Conservation (phyloP, 2,113 vertebrate genomes). For the Polyodon spathula region DNA sequence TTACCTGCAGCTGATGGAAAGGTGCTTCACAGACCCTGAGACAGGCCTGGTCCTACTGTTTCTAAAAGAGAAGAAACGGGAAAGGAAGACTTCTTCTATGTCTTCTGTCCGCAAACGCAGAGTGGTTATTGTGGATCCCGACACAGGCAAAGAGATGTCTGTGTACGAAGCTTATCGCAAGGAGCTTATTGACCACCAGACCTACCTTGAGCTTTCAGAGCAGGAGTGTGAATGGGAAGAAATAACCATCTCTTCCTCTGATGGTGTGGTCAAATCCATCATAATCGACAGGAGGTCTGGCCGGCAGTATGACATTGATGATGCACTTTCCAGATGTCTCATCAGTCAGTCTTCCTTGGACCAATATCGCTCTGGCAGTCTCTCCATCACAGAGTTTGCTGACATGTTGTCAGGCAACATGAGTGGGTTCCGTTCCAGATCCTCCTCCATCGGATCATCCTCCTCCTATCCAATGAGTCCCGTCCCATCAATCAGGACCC, state of each 20-base stretch:
- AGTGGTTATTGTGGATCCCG: slow-evolving; percentile 91
- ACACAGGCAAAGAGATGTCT: slow-evolving; percentile 92
- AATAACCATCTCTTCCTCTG: slow-evolving; percentile 87
- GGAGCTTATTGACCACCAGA: slow-evolving; percentile 93
- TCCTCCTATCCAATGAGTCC: slow-evolving; percentile 78
- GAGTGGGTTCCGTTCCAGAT: slow-evolving; percentile 78
- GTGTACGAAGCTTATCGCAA: slow-evolving; percentile 94
- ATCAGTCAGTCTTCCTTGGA: slow-evolving; percentile 83
- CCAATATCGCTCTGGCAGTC: slow-evolving; percentile 79
- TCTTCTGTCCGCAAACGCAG: slow-evolving; percentile 92
- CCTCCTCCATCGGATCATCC: slow-evolving; percentile 84
- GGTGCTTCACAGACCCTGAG: slow-evolving; percentile 61
- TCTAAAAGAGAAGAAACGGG: slow-evolving; percentile 71
- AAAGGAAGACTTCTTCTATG: slow-evolving; percentile 85
- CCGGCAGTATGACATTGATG: slow-evolving; percentile 88
- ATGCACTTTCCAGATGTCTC: slow-evolving; percentile 75
- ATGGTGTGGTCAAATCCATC: slow-evolving; percentile 82
- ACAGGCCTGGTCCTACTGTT: slow-evolving; percentile 73
- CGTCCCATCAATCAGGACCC: slow-evolving; percentile 57
- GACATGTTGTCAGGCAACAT: slow-evolving; percentile 89
- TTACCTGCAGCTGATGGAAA: slow-evolving; percentile 71
- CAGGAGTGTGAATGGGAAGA: slow-evolving; percentile 99
- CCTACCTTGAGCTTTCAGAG: slow-evolving; percentile 87
- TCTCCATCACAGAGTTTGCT: slow-evolving; percentile 92
- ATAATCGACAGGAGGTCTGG: slow-evolving; percentile 91